Conservation (phyloP, 2,888 invertebrate genomes). For the Conus canariensis region DNA sequence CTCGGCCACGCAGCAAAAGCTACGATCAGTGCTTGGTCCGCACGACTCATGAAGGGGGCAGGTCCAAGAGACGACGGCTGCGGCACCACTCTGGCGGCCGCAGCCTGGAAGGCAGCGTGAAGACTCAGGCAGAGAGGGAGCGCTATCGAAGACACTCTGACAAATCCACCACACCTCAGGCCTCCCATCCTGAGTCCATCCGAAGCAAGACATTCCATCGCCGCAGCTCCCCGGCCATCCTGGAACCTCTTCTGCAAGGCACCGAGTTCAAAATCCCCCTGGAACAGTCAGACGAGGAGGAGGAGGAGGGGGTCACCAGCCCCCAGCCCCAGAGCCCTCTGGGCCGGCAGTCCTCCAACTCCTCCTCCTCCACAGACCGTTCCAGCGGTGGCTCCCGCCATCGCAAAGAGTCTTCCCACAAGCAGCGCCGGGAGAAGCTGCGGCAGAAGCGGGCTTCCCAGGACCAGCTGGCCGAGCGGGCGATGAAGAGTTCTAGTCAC, state of each 20-base stretch:
- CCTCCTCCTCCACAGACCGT: conserved; percentile 1
- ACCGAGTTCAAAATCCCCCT: conserved; percentile 13
- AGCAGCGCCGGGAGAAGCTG: conserved; percentile 3
- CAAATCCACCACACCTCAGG: not conserved
- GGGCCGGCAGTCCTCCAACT: conserved; percentile 28
- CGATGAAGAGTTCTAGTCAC: conserved; percentile 33
- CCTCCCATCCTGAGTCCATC: conserved; percentile 2
- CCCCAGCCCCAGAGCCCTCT: not conserved
- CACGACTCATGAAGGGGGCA: not conserved
- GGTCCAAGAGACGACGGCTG: conserved; percentile 22
- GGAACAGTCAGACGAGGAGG: conserved; percentile 9
- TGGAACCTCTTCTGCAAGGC: conserved; percentile 36
- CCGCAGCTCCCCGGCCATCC: conserved; percentile 38
- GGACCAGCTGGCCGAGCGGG: conserved; percentile 18
- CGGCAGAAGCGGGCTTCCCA: conserved; percentile 35
- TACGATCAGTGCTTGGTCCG: conserved; percentile 34
- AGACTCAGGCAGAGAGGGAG: conserved; percentile 29
- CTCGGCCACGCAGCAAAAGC: conserved; percentile 47
- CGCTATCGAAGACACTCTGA: conserved; percentile 34
- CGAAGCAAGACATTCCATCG: conserved; percentile 36
- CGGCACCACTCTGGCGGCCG: conserved; percentile 35
- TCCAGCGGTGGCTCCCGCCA: not conserved
- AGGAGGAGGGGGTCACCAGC: not conserved
- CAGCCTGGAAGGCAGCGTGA: conserved; percentile 19
- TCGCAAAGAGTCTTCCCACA: not conserved